phyloP scores from a whole-genome alignment of 2,888 invertebrate genomes.

The Agapostemon virescens region DNA sequence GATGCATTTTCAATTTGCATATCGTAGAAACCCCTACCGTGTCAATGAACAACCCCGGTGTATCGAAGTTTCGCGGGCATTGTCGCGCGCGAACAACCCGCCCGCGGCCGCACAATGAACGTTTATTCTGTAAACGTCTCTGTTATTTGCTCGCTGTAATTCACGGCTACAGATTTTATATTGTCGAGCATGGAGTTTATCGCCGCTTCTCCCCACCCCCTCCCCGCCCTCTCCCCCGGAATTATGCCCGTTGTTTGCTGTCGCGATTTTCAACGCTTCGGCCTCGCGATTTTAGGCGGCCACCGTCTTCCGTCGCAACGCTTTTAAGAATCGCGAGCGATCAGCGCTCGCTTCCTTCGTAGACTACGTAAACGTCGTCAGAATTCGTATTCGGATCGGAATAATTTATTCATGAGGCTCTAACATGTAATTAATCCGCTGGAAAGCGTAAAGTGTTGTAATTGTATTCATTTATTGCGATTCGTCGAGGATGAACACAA shows the following conservation, averaged over 20 bases:
- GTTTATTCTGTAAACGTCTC: slow-evolving; percentile 41
- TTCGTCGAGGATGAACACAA: no score
- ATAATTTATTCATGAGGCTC: no score
- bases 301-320: not conserved
- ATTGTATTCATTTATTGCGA: no score
- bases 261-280: not conserved
- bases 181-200: slow-evolving; percentile 10
- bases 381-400: no score
- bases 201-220: not conserved
- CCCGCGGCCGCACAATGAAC: slow-evolving; percentile 32
- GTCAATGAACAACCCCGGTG: slow-evolving; percentile 2
- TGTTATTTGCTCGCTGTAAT: slow-evolving; percentile 42
- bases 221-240: not conserved
- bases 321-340: no score
- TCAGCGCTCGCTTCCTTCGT: no score
- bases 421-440: no score
- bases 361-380: no score
- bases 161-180: slow-evolving; percentile 19
- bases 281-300: not conserved
- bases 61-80: slow-evolving; percentile 23
- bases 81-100: slow-evolving; percentile 34
- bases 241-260: not conserved
- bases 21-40: slow-evolving; percentile 23
- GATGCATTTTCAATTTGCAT: slow-evolving; percentile 48
- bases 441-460: no score